phyloP scores from a whole-genome alignment of 1,140 invertebrate species.

The Leptinotarsa texana region DNA sequence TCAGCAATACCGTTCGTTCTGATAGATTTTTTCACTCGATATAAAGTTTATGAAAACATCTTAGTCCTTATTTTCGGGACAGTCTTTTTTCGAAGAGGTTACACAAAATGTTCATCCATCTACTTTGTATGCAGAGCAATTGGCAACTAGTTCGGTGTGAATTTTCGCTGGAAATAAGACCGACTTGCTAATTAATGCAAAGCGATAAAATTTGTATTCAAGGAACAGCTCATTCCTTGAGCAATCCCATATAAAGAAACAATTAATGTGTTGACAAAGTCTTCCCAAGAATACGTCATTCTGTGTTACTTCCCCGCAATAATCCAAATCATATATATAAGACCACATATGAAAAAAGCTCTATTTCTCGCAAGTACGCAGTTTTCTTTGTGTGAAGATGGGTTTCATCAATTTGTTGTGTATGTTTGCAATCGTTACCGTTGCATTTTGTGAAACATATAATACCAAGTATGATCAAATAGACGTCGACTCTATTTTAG shows the following conservation, averaged over 20 bases:
- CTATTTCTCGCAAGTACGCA: background rate
- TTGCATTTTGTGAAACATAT: conserved; percentile 50
- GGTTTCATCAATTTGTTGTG: background rate
- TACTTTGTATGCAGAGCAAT: background rate
- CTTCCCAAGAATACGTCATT: background rate
- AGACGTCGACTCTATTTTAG: conserved; percentile 66
- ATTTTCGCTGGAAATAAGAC: background rate
- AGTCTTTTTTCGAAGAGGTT: too few relatives aligned
- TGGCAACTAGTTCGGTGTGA: background rate
- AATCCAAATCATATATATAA: background rate
- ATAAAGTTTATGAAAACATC: too few relatives aligned
- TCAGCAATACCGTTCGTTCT: too few relatives aligned
- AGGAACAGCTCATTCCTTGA: background rate
- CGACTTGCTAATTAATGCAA: background rate
- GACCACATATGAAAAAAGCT: background rate
- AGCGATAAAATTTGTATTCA: background rate
- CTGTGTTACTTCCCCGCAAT: background rate
- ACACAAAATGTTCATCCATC: background rate
- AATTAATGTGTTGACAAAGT: background rate
- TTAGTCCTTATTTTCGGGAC: too few relatives aligned
- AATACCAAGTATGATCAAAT: conserved; percentile 66
- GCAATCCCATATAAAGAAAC: background rate
- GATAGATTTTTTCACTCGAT: too few relatives aligned
- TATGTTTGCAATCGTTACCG: background rate
- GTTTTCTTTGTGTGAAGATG: background rate